Evolutionary conservation across 2,113 vertebrate species (phyloP).

Genomic region (Mustelus asterias): DNA sequence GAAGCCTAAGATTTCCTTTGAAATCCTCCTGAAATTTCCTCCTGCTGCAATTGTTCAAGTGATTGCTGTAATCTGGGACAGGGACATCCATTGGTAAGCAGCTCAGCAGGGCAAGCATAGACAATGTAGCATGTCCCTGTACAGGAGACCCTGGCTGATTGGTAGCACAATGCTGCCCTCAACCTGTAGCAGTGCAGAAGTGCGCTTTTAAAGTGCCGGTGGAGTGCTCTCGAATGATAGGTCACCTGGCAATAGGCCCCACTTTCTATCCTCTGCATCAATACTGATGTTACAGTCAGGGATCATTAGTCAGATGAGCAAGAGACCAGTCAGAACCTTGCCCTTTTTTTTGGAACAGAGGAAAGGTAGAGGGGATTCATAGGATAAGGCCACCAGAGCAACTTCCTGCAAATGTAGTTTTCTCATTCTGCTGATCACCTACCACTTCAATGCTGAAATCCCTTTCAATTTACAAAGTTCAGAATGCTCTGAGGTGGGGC

Average conservation of each 20-base stretch:
- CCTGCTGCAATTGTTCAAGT: neutral
- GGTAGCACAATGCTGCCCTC: conserved; percentile 17
- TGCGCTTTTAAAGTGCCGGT: neutral
- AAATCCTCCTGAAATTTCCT: neutral
- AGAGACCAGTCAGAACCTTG: neutral
- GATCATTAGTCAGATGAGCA: neutral
- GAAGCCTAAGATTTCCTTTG: no score
- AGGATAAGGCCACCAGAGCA: neutral
- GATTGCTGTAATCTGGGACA: neutral
- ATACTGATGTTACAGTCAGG: neutral
- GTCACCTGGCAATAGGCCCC: no score
- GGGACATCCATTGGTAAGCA: neutral
- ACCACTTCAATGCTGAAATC: neutral
- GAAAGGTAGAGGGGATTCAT: neutral
- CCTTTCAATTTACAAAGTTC: neutral
- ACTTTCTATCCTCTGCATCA: neutral
- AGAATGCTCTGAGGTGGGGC: neutral
- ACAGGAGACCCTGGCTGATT: neutral
- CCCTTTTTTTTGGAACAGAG: neutral
- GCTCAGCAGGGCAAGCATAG: neutral
- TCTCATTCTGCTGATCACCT: neutral
- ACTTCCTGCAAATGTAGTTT: neutral
- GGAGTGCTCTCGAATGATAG: neutral
- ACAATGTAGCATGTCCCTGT: neutral
- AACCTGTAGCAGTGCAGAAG: neutral